Percentiles rank a stretch among this genome's conserved stretches.
phyloP scores from a whole-genome alignment of 2,888 invertebrate species.

The Cartodere bifasciata region DNA sequence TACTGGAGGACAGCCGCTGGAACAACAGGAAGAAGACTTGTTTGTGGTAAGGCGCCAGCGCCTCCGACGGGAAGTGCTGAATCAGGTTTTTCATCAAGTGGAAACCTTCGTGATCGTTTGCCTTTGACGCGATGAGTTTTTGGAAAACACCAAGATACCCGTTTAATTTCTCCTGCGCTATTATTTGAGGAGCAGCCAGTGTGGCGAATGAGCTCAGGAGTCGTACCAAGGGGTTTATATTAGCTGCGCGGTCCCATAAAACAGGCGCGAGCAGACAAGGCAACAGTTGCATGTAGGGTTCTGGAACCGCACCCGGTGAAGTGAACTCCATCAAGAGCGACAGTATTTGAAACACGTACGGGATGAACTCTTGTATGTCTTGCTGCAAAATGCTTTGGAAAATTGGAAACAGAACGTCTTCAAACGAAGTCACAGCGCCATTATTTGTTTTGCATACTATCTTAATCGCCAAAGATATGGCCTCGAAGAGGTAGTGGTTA shows the following conservation, averaged over 20 bases:
- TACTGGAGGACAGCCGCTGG: conserved; percentile 81
- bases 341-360: conserved; percentile 96
- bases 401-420: conserved; percentile 85
- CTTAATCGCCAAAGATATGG: conserved; percentile 79
- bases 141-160: conserved; percentile 90
- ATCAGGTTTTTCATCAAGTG: conserved; percentile 77
- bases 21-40: conserved; percentile 88
- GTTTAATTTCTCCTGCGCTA: conserved; percentile 55
- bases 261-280: conserved; percentile 82
- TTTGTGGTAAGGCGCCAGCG: conserved; percentile 64
- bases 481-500: conserved; percentile 97
- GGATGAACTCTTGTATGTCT: conserved; percentile 95
- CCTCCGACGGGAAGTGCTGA: conserved; percentile 61
- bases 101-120: conserved; percentile 94
- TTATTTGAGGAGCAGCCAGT: conserved; percentile 56
- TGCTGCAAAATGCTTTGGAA: conserved; percentile 90
- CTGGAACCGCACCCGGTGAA: conserved; percentile 47
- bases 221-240: conserved; percentile 87
- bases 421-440: conserved; percentile 72
- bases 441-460: conserved; percentile 77
- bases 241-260: conserved; percentile 88
- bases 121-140: conserved; percentile 88
- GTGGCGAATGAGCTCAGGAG: conserved; percentile 78
- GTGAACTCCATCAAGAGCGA: conserved; percentile 74
- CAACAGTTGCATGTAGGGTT: conserved; percentile 78